Conservation (phyloP, 2,113 vertebrate genomes). For the Ailurus styani region DNA sequence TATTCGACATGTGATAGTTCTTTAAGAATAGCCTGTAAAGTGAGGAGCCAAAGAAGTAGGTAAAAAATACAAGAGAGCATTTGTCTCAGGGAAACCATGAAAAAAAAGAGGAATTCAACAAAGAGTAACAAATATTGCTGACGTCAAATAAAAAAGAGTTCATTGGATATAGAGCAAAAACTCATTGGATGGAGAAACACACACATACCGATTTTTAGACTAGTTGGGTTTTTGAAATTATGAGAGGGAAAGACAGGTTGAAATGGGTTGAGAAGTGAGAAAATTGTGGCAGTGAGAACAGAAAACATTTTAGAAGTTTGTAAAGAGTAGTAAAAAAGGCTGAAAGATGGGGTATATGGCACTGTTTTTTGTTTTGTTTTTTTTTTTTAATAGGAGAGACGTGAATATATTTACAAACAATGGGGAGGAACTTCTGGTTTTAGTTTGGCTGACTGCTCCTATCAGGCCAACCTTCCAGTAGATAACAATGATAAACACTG, state of each 20-base stretch:
- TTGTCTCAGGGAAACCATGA: neutral
- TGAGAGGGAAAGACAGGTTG: neutral
- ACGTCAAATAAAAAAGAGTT: neutral
- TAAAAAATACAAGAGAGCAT: neutral
- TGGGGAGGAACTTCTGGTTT: neutral
- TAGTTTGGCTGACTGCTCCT: neutral
- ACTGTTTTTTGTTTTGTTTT: neutral
- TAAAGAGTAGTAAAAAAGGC: neutral
- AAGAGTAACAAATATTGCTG: neutral
- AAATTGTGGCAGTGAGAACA: neutral
- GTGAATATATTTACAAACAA: neutral
- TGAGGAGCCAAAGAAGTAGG: neutral
- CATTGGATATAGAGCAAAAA: neutral
- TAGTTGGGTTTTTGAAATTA: neutral
- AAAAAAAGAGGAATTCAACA: neutral
- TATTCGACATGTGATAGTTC: neutral
- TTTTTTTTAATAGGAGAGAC: neutral
- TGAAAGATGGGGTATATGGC: neutral
- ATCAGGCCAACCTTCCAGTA: neutral
- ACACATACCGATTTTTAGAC: neutral
- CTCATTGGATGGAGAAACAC: neutral
- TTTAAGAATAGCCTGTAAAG: neutral
- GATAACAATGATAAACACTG: neutral
- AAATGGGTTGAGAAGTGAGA: neutral
- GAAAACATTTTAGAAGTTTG: neutral